phyloP scores from a whole-genome alignment of 2,888 invertebrate genomes.

The Argyresthia albistria region DNA sequence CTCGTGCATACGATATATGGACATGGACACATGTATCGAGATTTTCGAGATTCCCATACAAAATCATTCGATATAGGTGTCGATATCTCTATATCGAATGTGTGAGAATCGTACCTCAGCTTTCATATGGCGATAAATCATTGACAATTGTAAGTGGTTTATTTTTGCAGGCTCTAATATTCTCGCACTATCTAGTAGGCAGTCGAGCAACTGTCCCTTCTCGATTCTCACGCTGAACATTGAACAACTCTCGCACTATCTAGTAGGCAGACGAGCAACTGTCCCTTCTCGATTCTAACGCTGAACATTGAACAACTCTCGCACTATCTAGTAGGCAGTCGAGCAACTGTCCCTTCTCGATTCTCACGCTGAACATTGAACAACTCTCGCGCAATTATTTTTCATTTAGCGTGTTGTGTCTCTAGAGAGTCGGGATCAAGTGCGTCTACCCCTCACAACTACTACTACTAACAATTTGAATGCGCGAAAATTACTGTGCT shows the following conservation, averaged over 20 bases:
- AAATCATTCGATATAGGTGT: too few relatives aligned
- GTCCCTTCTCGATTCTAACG: constrained; percentile 16
- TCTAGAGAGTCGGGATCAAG: constrained; percentile 52
- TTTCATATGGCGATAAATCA: too few relatives aligned
- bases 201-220: constrained; percentile 5
- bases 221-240: constrained; percentile 15
- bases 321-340: not conserved
- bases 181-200: too few relatives aligned
- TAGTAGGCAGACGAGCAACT: not conserved
- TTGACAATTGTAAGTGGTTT: too few relatives aligned
- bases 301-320: not conserved
- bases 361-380: constrained; percentile 13
- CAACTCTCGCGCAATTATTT: constrained; percentile 52
- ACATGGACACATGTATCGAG: too few relatives aligned
- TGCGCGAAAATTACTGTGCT: constrained; percentile 45
- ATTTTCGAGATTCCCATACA: too few relatives aligned
- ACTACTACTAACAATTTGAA: constrained; percentile 47
- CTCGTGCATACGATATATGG: too few relatives aligned
- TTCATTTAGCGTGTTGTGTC: constrained; percentile 58
- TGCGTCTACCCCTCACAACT: constrained; percentile 30
- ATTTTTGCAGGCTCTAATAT: too few relatives aligned
- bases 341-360: constrained; percentile 10
- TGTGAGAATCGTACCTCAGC: too few relatives aligned
- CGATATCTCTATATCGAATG: too few relatives aligned
- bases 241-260: too few relatives aligned